A percentile compares a stretch with the other conserved stretches of the same genome.
Conservation (phyloP, 1,140 invertebrate genomes). For the Drosophila kohkoa region DNA sequence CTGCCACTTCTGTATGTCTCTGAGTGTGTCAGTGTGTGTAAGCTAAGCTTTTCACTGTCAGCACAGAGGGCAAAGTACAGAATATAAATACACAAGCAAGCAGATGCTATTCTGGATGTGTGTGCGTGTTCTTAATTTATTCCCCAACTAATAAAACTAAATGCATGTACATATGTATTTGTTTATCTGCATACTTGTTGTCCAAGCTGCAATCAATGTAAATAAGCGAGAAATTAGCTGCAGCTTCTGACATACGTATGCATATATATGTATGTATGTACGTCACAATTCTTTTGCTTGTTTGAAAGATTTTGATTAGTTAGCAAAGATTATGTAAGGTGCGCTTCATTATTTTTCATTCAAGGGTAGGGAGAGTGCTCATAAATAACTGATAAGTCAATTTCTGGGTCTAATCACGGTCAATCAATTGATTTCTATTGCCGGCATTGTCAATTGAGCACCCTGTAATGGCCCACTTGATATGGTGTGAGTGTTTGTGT, state of each 20-base stretch:
- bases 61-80: conserved; percentile 63
- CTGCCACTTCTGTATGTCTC: conserved; percentile 8
- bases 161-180: not conserved
- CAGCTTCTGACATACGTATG: not conserved
- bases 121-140: not conserved
- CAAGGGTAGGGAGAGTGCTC: conserved; percentile 6
- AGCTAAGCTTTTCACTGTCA: conserved; percentile 59
- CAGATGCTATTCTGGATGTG: not conserved
- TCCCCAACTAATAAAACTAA: not conserved
- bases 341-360: not conserved
- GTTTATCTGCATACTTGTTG: not conserved
- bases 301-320: not conserved
- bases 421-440: conserved; percentile 45
- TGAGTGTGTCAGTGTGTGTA: conserved; percentile 17
- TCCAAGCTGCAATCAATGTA: not conserved
- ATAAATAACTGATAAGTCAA: conserved; percentile 43
- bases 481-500: conserved; percentile 11
- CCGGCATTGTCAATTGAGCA: conserved; percentile 21
- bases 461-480: conserved; percentile 41
- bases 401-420: conserved; percentile 45
- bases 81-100: not conserved
- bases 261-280: not conserved
- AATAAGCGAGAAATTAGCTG: conserved; percentile 1
- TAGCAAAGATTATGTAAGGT: conserved; percentile 10
- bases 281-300: not conserved